Base-by-base conservation (phyloP, 2,888 invertebrate genomes). In the Amorpha juglandis region DNA sequence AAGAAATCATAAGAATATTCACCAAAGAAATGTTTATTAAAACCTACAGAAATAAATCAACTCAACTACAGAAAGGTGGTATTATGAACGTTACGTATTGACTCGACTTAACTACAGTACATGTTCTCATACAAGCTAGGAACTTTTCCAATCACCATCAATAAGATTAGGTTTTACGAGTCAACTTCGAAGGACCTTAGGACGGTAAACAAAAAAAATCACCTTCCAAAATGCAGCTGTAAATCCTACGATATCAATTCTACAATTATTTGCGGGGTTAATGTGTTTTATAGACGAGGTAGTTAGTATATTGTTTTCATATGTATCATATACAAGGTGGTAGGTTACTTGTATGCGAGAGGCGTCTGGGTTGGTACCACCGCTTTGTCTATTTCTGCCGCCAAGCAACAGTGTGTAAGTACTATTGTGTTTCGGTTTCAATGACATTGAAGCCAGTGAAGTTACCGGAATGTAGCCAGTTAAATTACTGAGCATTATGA, bases 241-340 rank as follows among this genome's bases (percentile, higher is more conserved):
- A 83, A 85, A 85, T 82, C 79, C 77, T 19, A 65, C 68, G 77
- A 79, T 75, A 74, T 71, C 77, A 82, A 84, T 83, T 81, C 82
- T 78, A 80, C 67, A 75, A 73, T 79, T 81, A 80, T 82, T 78
- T 81, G 55, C 8, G 33, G 16, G 16, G 21, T 3, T 11, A 16
- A 55, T 50, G 48, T 16, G n/a, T 35, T 8, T 35, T 9, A 16
- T 55, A 35, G 0, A 38, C n/a, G 7, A 16, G 35, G 8, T 53
- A 6, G 3, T 7, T n/a, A 35, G n/a, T 8, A n/a, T n/a, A 33
- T n/a, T 9, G 27, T 27, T 21, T 48, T 6, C n/a, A 14, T 27
- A 27, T 27, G 1, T 27, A n/a, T n/a, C n/a, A n/a, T n/a, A n/a
- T n/a, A n/a, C n/a, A n/a, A n/a, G n/a, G n/a, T n/a, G n/a, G n/a